Conservation (phyloP, 2,113 vertebrate genomes). For the Callocephalon fimbriatum region DNA sequence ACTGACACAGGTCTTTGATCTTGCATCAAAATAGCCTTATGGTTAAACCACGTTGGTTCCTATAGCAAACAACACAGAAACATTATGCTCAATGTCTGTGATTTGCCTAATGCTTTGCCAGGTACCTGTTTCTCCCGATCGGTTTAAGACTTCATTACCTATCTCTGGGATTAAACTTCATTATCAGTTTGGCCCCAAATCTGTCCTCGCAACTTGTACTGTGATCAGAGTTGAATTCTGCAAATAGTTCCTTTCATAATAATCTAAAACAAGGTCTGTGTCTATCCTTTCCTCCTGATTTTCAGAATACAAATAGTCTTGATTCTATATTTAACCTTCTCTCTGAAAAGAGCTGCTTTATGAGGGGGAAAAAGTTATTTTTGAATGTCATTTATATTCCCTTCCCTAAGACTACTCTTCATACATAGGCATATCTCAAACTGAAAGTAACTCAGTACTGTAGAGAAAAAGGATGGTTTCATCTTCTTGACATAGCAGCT, state of each 20-base stretch:
- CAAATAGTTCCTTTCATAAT: neutral
- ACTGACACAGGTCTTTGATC: neutral
- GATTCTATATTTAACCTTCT: neutral
- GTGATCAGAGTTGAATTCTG: neutral
- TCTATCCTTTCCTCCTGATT: neutral
- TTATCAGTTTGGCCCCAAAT: neutral
- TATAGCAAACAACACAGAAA: neutral
- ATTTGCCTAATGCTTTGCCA: neutral
- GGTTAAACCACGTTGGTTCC: neutral
- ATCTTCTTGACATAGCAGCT: neutral
- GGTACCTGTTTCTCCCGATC: neutral
- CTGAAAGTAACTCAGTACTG: neutral
- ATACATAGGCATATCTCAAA: neutral
- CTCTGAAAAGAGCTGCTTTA: neutral
- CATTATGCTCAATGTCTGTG: neutral
- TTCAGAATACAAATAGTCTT: neutral
- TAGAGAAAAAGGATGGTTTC: neutral
- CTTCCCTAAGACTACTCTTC: neutral
- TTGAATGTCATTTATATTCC: neutral
- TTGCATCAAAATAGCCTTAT: neutral
- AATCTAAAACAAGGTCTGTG: neutral
- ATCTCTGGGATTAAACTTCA: neutral
- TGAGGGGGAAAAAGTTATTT: neutral
- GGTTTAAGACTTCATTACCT: neutral
- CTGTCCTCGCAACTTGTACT: neutral